These are phyloP conservation scores for Grallaria varia DNA, from an alignment of 2,113 vertebrate genomes.

Conservation along the genomic window DNA sequence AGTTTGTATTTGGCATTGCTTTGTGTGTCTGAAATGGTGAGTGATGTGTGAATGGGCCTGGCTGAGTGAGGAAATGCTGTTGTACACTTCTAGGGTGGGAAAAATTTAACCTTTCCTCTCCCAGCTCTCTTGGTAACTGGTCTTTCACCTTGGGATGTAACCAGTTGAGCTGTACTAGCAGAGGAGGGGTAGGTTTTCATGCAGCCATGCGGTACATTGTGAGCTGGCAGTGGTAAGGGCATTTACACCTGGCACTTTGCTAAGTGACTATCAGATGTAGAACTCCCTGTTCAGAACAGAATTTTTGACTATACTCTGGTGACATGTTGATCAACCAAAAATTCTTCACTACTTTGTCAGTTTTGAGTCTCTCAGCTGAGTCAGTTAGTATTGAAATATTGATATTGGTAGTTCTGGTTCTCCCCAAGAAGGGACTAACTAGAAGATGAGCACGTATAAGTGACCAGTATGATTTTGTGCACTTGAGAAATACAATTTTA, in stretches of 20 bases:
- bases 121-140: background rate
- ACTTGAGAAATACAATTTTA: constrained; percentile 17
- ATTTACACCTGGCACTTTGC: constrained; percentile 48
- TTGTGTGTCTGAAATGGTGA: constrained; percentile 37
- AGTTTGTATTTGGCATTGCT: constrained; percentile 60
- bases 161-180: constrained; percentile 1
- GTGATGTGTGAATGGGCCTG: constrained; percentile 40
- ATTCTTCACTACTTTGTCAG: constrained; percentile 2
- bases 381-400: background rate
- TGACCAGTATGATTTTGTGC: background rate
- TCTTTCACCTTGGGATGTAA: background rate
- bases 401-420: constrained; percentile 16
- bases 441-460: constrained; percentile 17
- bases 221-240: constrained; percentile 10
- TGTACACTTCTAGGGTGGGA: constrained; percentile 54
- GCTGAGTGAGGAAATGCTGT: constrained; percentile 52
- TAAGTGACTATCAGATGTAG: background rate
- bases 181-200: constrained; percentile 13
- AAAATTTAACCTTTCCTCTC: background rate
- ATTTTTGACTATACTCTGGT: constrained; percentile 21
- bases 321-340: constrained; percentile 20
- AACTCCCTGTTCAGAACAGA: constrained; percentile 11
- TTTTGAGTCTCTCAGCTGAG: constrained; percentile 11
- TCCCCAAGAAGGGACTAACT: constrained; percentile 4
- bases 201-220: background rate